Evolutionary conservation across 2,888 invertebrate genomes (phyloP).

Genomic region (Phengaris arion): DNA sequence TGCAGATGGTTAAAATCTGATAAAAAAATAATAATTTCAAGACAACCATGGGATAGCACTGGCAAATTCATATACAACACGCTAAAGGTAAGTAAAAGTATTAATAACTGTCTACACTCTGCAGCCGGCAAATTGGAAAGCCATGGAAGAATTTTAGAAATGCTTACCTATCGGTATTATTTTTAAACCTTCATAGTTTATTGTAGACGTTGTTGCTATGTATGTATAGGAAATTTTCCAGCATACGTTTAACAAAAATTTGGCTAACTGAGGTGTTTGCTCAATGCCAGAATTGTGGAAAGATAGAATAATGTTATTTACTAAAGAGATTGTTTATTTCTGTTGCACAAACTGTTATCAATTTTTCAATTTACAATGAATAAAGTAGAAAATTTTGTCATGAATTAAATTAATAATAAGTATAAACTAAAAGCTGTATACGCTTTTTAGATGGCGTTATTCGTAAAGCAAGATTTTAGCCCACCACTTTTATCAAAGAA

Average conservation of each 20-base stretch:
- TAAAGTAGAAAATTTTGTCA: background rate
- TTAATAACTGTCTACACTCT: background rate
- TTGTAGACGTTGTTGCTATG: no score
- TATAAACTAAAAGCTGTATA: background rate
- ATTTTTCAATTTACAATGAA: no score
- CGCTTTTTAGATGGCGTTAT: constrained; percentile 65
- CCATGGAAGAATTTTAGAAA: background rate
- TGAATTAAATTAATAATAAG: background rate
- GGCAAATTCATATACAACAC: background rate
- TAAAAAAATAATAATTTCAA: background rate
- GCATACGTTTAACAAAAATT: no score
- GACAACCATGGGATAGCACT: background rate
- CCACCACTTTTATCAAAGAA: constrained; percentile 62
- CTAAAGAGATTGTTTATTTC: no score
- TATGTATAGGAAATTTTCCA: no score
- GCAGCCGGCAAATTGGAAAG: background rate
- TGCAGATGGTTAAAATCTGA: no score
- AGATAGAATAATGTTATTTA: no score
- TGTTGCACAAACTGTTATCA: no score
- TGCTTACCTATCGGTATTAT: background rate
- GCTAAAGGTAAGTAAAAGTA: background rate
- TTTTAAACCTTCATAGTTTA: background rate
- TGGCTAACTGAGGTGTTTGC: no score
- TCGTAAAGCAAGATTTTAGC: constrained; percentile 66
- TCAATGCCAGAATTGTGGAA: no score